These are phyloP conservation scores for Drosophila lacteicornis DNA, from an alignment of 1,140 invertebrate species.

Conservation along the genomic window DNA sequence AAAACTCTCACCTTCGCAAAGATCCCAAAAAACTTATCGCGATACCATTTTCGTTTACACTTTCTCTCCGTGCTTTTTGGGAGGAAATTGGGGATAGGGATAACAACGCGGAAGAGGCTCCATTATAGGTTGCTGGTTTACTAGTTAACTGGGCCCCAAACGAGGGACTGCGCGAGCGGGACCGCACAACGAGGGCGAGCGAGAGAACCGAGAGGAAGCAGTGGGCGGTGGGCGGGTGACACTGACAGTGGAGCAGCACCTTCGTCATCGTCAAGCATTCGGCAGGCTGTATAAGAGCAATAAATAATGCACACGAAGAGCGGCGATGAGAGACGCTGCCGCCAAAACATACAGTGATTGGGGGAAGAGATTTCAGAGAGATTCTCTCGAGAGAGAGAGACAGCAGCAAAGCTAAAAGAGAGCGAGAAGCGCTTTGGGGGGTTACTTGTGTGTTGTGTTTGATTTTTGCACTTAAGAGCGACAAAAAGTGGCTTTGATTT, in stretches of 20 bases:
- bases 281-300: constrained; percentile 61
- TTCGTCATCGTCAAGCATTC: constrained; percentile 49
- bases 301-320: constrained; percentile 63
- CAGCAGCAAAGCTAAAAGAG: constrained; percentile 8
- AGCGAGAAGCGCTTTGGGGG: constrained; percentile 24
- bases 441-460: constrained; percentile 47
- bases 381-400: constrained; percentile 1
- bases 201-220: constrained; percentile 9
- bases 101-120: constrained; percentile 64
- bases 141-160: constrained; percentile 68
- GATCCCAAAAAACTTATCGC: neutral
- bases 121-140: constrained; percentile 70
- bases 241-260: constrained; percentile 58
- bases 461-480: constrained; percentile 79
- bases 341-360: constrained; percentile 5
- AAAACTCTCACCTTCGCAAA: neutral
- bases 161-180: constrained; percentile 8
- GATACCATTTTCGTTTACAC: neutral
- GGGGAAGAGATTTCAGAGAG: constrained; percentile 18
- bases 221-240: constrained; percentile 29
- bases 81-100: constrained; percentile 35
- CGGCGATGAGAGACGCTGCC: constrained; percentile 13
- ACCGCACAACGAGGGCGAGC: neutral
- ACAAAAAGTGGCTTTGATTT: constrained; percentile 73
- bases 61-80: constrained; percentile 22